Evolutionary conservation across 2,113 vertebrate genomes (phyloP).

Genomic region (Etheostoma cragini): DNA sequence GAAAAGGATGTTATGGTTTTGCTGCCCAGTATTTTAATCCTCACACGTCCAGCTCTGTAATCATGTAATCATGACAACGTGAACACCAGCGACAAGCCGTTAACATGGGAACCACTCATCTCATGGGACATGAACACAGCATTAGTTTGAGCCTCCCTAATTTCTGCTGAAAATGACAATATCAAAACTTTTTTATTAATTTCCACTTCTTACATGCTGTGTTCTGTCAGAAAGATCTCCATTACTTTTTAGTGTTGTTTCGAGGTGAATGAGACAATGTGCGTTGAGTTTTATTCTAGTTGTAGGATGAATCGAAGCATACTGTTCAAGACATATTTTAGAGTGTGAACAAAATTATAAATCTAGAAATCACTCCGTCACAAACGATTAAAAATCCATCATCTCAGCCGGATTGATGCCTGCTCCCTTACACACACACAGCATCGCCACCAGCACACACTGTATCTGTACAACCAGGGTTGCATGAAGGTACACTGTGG

Average conservation of each 20-base stretch:
- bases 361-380: background rate
- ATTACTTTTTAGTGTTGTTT: background rate
- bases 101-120: too few relatives aligned
- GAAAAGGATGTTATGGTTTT: too few relatives aligned
- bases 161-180: background rate
- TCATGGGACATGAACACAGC: too few relatives aligned
- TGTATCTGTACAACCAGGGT: background rate
- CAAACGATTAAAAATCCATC: background rate
- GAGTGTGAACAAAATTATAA: background rate
- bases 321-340: too few relatives aligned
- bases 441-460: background rate
- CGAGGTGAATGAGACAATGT: background rate
- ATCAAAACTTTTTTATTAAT: background rate
- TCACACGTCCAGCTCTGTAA: too few relatives aligned
- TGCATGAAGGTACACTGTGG: constrained; percentile 2
- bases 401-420: constrained; percentile 2
- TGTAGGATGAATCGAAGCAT: too few relatives aligned
- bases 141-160: background rate
- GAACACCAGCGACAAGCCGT: too few relatives aligned
- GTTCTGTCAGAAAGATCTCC: background rate
- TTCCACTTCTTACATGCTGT: background rate
- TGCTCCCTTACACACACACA: background rate
- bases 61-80: too few relatives aligned
- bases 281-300: too few relatives aligned
- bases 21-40: too few relatives aligned